phyloP scores from a whole-genome alignment of 2,888 invertebrate genomes.

The Lysandra coridon region DNA sequence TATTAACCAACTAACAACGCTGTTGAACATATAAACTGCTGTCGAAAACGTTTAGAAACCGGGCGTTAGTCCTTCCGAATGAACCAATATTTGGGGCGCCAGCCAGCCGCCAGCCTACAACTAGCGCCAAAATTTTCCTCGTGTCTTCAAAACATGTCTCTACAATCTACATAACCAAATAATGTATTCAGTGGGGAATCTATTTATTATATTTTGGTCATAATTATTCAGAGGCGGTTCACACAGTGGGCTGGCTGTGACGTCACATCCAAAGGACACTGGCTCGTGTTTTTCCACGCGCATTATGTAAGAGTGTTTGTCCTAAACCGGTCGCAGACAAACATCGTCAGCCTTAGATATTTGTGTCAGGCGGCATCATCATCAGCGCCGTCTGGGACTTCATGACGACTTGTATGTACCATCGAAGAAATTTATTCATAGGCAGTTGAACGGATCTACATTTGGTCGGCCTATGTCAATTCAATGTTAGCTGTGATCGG shows the following conservation, averaged over 20 bases:
- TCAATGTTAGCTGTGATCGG: too few relatives aligned
- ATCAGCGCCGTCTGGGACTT: not conserved
- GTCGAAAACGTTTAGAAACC: too few relatives aligned
- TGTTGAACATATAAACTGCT: too few relatives aligned
- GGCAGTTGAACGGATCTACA: too few relatives aligned
- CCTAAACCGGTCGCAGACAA: slow-evolving; percentile 19
- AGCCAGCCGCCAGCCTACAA: too few relatives aligned
- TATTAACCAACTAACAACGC: too few relatives aligned
- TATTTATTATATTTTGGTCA: not conserved
- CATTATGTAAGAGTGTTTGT: slow-evolving; percentile 10
- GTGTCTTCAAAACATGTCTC: not conserved
- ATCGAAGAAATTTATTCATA: too few relatives aligned
- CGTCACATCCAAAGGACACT: slow-evolving; percentile 7
- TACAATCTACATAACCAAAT: not conserved
- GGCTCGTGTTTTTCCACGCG: slow-evolving; percentile 27
- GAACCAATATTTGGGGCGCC: too few relatives aligned
- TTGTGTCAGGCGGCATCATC: slow-evolving; percentile 1
- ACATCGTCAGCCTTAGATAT: slow-evolving; percentile 9
- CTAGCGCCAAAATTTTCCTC: too few relatives aligned
- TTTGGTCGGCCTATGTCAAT: too few relatives aligned
- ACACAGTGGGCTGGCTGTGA: not conserved
- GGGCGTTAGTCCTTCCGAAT: too few relatives aligned
- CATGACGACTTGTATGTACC: not conserved
- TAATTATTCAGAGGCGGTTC: slow-evolving; percentile 7
- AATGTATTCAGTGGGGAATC: not conserved